Percentiles rank a stretch among this genome's conserved stretches.
Conservation (phyloP, 2,797 vertebrate species). For the Melanotaenia parkinsoni region DNA sequence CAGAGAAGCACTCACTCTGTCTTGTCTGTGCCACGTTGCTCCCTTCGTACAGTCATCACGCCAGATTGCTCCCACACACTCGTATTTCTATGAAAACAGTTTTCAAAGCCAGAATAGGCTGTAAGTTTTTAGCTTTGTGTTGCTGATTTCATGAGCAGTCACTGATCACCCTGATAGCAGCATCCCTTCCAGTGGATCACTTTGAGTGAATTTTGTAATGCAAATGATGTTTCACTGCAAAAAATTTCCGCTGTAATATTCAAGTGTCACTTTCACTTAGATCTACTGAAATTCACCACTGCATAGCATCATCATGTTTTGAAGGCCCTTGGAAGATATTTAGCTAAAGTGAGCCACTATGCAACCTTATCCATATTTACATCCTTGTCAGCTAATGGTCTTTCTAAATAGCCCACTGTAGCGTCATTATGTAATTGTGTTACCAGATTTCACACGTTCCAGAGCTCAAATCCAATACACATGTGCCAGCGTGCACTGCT, state of each 20-base stretch:
- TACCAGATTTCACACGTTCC: conserved; percentile 77
- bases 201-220: conserved; percentile 33
- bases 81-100: conserved; percentile 53
- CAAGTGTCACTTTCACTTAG: conserved; percentile 12
- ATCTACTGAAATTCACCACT: conserved; percentile 1
- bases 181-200: conserved; percentile 9
- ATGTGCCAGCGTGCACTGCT: conserved; percentile 32
- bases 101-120: conserved; percentile 51
- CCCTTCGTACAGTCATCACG: conserved; percentile 36
- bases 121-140: conserved; percentile 19
- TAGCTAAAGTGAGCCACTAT: conserved; percentile 29
- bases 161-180: conserved; percentile 27
- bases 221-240: conserved; percentile 12
- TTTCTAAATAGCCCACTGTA: conserved; percentile 64
- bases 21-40: conserved; percentile 51
- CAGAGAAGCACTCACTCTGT: conserved; percentile 47
- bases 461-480: conserved; percentile 55
- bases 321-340: conserved; percentile 27
- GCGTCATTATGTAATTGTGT: conserved; percentile 73
- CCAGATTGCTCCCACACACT: conserved; percentile 55
- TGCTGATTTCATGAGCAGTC: conserved; percentile 24
- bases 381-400: conserved; percentile 59
- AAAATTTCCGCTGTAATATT: conserved; percentile 20
- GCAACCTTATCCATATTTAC: conserved; percentile 42
- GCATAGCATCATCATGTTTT: background rate